Percentiles rank a stretch among this genome's conserved stretches.
These are phyloP conservation scores for Villa cingulata DNA, from an alignment of 2,888 invertebrate species.

Conservation along the genomic window DNA sequence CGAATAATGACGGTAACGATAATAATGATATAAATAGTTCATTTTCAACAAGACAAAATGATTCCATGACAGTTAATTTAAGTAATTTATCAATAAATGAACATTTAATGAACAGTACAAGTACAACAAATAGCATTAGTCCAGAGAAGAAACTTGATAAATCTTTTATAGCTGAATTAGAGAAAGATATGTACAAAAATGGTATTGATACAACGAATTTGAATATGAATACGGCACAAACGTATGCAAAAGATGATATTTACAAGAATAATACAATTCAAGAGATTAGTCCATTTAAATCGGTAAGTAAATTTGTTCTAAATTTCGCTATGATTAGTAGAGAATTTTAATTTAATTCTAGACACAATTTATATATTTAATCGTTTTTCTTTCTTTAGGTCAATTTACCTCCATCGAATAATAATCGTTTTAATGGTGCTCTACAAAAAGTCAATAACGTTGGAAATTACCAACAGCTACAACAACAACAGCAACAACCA, in stretches of 20 bases:
- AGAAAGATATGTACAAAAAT: conserved; percentile 42
- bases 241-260: conserved; percentile 28
- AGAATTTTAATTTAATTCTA: too few species aligned
- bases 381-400: background rate
- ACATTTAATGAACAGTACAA: too few species aligned
- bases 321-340: too few species aligned
- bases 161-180: conserved; percentile 49
- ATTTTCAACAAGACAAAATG: conserved; percentile 7
- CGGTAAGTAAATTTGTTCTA: background rate
- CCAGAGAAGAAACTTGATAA: conserved; percentile 40
- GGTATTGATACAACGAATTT: conserved; percentile 25
- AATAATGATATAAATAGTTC: background rate
- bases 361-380: too few species aligned
- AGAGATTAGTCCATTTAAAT: conserved; percentile 3
- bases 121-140: background rate
- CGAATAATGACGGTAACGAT: background rate
- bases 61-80: conserved; percentile 26
- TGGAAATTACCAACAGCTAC: conserved; percentile 8
- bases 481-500: background rate
- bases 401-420: conserved; percentile 13
- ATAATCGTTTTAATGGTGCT: conserved; percentile 12
- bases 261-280: conserved; percentile 25
- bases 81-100: conserved; percentile 26
- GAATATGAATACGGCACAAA: conserved; percentile 30
- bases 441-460: conserved; percentile 22